Conservation (phyloP, 2,888 invertebrate genomes). For the Drosophila neonasuta region DNA sequence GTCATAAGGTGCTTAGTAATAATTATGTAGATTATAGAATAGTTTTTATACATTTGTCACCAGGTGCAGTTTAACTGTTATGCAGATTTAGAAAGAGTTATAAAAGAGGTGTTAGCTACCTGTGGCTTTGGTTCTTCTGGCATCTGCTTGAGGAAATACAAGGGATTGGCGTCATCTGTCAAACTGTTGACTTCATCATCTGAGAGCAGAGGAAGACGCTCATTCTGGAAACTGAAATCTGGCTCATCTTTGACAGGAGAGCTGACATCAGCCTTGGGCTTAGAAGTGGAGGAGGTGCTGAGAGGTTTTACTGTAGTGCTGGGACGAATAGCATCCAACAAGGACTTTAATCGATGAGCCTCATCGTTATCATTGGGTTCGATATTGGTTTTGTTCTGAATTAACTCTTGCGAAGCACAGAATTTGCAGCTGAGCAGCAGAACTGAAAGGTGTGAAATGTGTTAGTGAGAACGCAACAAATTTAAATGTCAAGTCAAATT, state of each 20-base stretch:
- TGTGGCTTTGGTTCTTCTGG: conserved; percentile 11
- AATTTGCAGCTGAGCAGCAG: conserved; percentile 30
- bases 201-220: conserved; percentile 61
- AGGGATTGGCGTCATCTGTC: conserved; percentile 66
- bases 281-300: conserved; percentile 7
- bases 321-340: conserved; percentile 5
- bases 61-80: not conserved
- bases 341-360: conserved; percentile 14
- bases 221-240: conserved; percentile 52
- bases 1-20: not conserved
- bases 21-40: no score
- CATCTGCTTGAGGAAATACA: conserved; percentile 64
- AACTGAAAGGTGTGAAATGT: conserved; percentile 28
- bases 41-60: not conserved
- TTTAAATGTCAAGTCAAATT: conserved; percentile 50
- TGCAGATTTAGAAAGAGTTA: not conserved
- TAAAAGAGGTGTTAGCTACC: conserved; percentile 29
- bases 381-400: conserved; percentile 2
- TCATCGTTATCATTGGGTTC: conserved; percentile 9
- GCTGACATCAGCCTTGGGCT: not conserved
- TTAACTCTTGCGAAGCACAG: conserved; percentile 12
- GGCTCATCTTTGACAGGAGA: conserved; percentile 34
- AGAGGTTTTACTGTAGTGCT: conserved; percentile 19
- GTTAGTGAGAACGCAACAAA: not conserved
- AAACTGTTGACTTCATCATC: conserved; percentile 65